These are phyloP conservation scores for Labroides dimidiatus DNA, from an alignment of 2,797 vertebrate genomes.

Conservation along the genomic window DNA sequence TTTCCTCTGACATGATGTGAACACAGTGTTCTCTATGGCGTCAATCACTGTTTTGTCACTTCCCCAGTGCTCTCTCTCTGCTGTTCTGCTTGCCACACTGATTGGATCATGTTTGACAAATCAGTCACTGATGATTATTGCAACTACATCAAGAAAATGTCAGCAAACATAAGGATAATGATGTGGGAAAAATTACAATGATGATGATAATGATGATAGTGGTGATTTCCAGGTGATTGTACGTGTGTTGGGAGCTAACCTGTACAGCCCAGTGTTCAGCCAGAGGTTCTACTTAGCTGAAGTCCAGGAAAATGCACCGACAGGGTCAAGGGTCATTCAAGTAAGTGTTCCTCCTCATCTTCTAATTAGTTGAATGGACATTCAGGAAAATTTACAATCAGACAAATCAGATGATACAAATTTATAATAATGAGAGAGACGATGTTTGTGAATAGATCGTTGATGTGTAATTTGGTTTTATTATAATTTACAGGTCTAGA, in stretches of 20 bases:
- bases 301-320: conserved; percentile 89
- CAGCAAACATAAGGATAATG: conserved; percentile 24
- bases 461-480: too few species aligned
- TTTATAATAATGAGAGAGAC: too few species aligned
- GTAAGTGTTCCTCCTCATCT: conserved; percentile 52
- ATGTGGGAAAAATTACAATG: not conserved
- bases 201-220: not conserved
- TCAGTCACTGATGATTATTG: conserved; percentile 19
- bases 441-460: too few species aligned
- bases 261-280: conserved; percentile 93
- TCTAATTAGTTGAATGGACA: too few species aligned
- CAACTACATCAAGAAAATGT: conserved; percentile 15
- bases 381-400: too few species aligned
- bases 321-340: conserved; percentile 88
- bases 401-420: too few species aligned
- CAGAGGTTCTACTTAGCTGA: conserved; percentile 96
- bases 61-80: not conserved
- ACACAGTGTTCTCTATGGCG: not conserved
- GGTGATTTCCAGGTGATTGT: conserved; percentile 83
- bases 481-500: too few species aligned
- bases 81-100: conserved; percentile 7
- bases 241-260: conserved; percentile 89
- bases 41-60: conserved; percentile 10
- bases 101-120: conserved; percentile 43
- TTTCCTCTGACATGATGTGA: conserved; percentile 20